Evolutionary conservation across 2,797 vertebrate genomes (phyloP).

Genomic region (Pangasius sanitwongsei): DNA sequence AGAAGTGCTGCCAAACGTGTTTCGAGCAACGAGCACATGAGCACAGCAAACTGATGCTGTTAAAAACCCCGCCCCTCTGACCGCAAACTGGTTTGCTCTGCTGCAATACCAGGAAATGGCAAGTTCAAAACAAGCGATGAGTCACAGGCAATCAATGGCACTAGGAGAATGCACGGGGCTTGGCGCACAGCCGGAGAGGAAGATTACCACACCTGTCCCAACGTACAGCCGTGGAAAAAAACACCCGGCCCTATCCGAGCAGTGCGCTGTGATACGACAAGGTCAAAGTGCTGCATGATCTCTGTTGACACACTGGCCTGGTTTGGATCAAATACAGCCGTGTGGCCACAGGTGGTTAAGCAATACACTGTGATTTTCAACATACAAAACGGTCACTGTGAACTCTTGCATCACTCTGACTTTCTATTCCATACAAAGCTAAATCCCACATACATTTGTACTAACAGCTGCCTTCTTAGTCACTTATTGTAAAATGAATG

Average conservation of each 20-base stretch:
- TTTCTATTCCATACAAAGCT: neutral
- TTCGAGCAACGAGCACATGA: neutral
- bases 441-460: neutral
- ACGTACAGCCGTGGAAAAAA: slow-evolving; percentile 35
- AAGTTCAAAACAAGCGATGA: slow-evolving; percentile 58
- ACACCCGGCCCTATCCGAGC: neutral
- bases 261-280: slow-evolving; percentile 35
- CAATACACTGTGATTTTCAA: neutral
- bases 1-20: neutral
- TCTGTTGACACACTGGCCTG: slow-evolving; percentile 62
- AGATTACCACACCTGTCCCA: slow-evolving; percentile 52
- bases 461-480: neutral
- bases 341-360: neutral
- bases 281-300: slow-evolving; percentile 55
- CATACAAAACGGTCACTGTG: neutral
- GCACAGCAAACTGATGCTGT: slow-evolving; percentile 30
- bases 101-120: slow-evolving; percentile 57
- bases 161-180: slow-evolving; percentile 26
- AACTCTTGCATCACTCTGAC: neutral
- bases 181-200: slow-evolving; percentile 40
- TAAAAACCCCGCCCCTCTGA: slow-evolving; percentile 35
- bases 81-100: slow-evolving; percentile 53
- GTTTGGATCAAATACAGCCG: neutral
- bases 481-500: neutral
- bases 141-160: slow-evolving; percentile 46